Percentiles rank a stretch among this genome's conserved stretches.
Conservation (phyloP, 2,113 vertebrate species). For the Hippoglossus stenolepis region DNA sequence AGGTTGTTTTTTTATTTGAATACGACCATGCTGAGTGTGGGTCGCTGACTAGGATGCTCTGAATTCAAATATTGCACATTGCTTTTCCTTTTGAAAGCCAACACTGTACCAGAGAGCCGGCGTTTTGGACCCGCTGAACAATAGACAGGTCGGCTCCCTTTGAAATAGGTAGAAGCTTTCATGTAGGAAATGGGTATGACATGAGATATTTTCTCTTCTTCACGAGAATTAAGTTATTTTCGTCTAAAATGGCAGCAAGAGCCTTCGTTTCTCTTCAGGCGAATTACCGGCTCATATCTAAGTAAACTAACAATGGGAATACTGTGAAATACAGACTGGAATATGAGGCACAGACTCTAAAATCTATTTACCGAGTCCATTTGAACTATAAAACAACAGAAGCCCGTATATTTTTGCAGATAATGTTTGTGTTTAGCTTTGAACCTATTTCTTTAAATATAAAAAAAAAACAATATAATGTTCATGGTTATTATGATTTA, state of each 20-base stretch:
- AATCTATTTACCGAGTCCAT: no score
- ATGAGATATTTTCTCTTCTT: conserved; percentile 13
- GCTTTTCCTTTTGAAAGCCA: conserved; percentile 2
- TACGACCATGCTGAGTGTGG: background rate
- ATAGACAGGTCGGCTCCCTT: conserved; percentile 18
- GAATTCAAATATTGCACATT: background rate
- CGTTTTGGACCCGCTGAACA: background rate
- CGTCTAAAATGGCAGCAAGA: background rate
- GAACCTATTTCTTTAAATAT: no score
- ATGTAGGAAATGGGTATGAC: conserved; percentile 16
- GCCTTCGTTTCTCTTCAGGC: background rate
- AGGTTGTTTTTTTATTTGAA: background rate
- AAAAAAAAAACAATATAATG: no score
- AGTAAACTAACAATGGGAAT: background rate
- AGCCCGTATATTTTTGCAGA: no score
- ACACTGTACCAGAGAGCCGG: background rate
- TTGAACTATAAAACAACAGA: no score
- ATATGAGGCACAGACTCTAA: background rate
- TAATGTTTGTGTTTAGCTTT: no score
- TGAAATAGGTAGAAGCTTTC: conserved; percentile 33
- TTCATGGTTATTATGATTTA: no score
- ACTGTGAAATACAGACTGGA: background rate
- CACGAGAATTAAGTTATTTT: background rate
- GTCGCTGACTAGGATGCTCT: background rate
- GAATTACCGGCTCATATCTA: background rate